Evolutionary conservation across 1,140 invertebrate genomes (phyloP).

Genomic region (Temnothorax nylanderi): DNA sequence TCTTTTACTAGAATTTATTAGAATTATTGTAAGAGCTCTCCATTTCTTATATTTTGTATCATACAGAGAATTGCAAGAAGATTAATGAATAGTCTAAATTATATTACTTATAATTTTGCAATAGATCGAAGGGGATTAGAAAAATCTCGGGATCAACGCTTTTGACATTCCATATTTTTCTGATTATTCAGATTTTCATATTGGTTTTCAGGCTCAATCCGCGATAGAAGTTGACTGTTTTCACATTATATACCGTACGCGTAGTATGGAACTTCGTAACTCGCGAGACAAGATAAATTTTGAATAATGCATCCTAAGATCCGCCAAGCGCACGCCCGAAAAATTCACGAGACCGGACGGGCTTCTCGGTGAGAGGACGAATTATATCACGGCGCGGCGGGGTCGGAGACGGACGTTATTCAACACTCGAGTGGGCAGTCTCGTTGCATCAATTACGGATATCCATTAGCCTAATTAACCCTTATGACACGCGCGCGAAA

Average conservation of each 20-base stretch:
- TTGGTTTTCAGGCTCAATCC: background rate
- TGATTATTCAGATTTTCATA: slow-evolving; percentile 30
- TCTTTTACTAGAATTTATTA: background rate
- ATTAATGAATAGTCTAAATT: slow-evolving; percentile 40
- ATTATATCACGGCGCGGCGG: slow-evolving; percentile 51
- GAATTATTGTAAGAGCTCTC: background rate
- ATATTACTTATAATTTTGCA: background rate
- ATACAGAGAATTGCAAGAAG: background rate
- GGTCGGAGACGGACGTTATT: slow-evolving; percentile 41
- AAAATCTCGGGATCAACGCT: background rate
- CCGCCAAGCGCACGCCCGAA: slow-evolving; percentile 12
- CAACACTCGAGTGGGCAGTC: slow-evolving; percentile 51
- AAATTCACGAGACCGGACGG: slow-evolving; percentile 44
- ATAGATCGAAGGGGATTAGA: background rate
- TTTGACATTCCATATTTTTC: slow-evolving; percentile 24
- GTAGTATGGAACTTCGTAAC: slow-evolving; percentile 31
- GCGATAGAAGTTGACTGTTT: slow-evolving; percentile 11
- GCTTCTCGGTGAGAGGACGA: slow-evolving; percentile 35
- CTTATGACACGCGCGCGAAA: slow-evolving; percentile 43
- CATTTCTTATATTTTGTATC: background rate
- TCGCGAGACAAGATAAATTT: slow-evolving; percentile 46
- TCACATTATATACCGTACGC: slow-evolving; percentile 21
- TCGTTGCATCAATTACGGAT: slow-evolving; percentile 70
- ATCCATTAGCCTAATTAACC: slow-evolving; percentile 76
- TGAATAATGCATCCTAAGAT: slow-evolving; percentile 49